Base-by-base conservation (phyloP, 2,888 invertebrate genomes). In the Tachina grossa region DNA sequence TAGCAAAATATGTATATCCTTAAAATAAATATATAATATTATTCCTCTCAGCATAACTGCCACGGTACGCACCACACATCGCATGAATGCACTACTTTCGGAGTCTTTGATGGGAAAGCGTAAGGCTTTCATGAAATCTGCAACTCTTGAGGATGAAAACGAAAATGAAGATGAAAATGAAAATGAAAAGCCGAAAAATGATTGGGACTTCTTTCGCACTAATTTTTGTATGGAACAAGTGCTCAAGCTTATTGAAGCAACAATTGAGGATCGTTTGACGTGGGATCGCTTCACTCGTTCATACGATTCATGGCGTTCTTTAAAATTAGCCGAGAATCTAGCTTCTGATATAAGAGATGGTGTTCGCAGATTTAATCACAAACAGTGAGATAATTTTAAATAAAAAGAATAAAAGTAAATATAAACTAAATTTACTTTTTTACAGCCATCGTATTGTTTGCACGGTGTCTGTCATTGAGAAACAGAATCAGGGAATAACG, bases 171-270 rank as follows among this genome's bases (percentile, higher is more conserved):
- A 53, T 1, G 89, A 88, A 9, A 81, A 71, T 1, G 87, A 85
- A 22, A 88, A 88, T 69, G 88, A 88, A 81, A 89, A 89, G 59
- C 91, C 91, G 0, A 89, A 88, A 85, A 89, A 89, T 74, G 90
- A 92, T 80, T 90, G 92, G 89, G 87, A 90, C 76, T 93, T 89
- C 84, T 90, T 92, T 83, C 79, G 87, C 41, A 91, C 88, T 51
- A 92, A 93, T 85, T 93, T 92, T 82, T 91, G 91, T 82, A 92
- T 92, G 92, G 92, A 93, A 88, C 89, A 89, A 81, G 91, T 92
- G 10, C 89, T 91, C 47, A 92, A 92, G 87, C 87, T 93, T 41
- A 90, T 93, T 31, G 91, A 91, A 87, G 80, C 89, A 69, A 90
- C 89, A 72, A 91, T 92, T 53, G 92, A 92, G 68, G 92, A 92